Evolutionary conservation across 1,140 invertebrate species (phyloP).

Genomic region (Sycophila sp.): DNA sequence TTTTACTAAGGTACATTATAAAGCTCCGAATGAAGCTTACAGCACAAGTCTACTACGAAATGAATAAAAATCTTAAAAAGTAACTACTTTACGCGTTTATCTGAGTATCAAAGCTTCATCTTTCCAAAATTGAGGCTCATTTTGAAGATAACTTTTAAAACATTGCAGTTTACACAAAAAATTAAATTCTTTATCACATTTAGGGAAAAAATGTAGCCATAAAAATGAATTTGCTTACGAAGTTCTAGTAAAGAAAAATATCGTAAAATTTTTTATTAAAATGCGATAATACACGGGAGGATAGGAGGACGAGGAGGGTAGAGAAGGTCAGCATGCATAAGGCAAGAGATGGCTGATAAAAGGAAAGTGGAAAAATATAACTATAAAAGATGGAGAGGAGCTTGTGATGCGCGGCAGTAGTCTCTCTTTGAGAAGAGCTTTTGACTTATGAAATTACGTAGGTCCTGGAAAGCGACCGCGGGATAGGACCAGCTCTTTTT

Average conservation of each 20-base stretch:
- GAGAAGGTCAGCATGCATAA: conserved; percentile 3
- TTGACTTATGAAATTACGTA: conserved; percentile 16
- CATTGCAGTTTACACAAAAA: no score
- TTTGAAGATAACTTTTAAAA: no score
- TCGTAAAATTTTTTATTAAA: conserved; percentile 5
- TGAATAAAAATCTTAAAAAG: no score
- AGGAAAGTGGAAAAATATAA: neutral
- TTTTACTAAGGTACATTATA: no score
- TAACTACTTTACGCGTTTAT: no score
- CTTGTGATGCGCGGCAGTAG: neutral
- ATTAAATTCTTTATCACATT: no score
- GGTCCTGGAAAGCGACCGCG: neutral
- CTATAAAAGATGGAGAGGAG: neutral
- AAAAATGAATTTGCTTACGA: neutral
- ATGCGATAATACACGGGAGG: neutral
- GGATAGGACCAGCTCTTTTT: neutral
- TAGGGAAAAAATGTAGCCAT: neutral
- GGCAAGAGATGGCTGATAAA: neutral
- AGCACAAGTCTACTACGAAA: no score
- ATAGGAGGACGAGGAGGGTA: neutral
- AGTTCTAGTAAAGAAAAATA: neutral
- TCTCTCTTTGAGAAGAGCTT: neutral
- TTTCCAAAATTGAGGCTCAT: no score
- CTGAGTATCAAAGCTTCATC: no score
- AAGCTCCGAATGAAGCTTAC: no score